Evolutionary conservation across 2,797 vertebrate species (phyloP), one percentile per base, ranked within the genome.

Genomic region (Rachycentron canadum): DNA sequence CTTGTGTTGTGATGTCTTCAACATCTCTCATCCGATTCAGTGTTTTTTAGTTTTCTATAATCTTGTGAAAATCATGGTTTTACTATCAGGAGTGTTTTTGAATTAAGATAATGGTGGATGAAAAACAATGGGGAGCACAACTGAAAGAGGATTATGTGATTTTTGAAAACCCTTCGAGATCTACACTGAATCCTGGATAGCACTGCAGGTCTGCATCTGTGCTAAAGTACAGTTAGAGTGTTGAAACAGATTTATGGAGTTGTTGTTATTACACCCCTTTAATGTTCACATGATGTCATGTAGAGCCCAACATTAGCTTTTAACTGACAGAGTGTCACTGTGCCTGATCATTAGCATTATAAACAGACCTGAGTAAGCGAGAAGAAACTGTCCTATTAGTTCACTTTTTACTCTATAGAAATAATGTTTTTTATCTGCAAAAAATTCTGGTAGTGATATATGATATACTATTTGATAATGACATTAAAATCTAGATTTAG

Each of bases 231-330:
- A 55, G 50, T 62, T 19, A 7, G 13, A 55, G 40, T 16, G 52
- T 67, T 19, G 45, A 49, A 55, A 8, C n/a, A 38, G 6, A 26
- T 52, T 52, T 52, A 19, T 69, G 21, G 21, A 81, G 57, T n/a
- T 21, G 25, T 67, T 40, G 56, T 49, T 47, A 76, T 76, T 61
- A 58, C 56, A 21, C 50, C 38, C 30, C 52, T 55, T 64, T 25
- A 77, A 68, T 67, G 28, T 49, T 25, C 36, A 23, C 43, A 41
- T 49, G 21, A 36, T 34, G 57, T 30, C 52, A 55, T 0, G 49
- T 25, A 53, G 53, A 81, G 58, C 34, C 32, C 26, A 16, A 59
- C 9, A 63, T 57, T 5, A 62, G 36, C 30, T 21, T 60, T 52
- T 60, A 17, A 17, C 53, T 43, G 47, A 12, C 38, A 59, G 56